Evolutionary conservation across 2,797 vertebrate species (phyloP), one percentile per base, ranked within the genome.

Genomic region (Girardinus metallicus): DNA sequence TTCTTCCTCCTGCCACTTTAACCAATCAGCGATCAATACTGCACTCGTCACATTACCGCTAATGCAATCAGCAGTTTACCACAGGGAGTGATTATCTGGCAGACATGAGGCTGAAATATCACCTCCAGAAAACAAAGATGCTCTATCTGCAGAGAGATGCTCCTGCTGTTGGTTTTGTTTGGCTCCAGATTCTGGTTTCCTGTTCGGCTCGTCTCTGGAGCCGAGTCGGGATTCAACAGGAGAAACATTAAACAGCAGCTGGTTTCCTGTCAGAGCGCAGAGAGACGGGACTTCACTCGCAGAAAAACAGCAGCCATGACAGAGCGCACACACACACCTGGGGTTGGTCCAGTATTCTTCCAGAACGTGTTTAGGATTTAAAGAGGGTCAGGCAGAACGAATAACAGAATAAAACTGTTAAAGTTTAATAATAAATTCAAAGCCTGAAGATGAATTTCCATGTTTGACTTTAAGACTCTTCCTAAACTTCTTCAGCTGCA

Each of bases 71-170:
- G 84, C 85, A 57, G 29, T 85, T 88, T 43, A 84, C 76, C 82
- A 75, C 77, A 18, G 87, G 88, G 84, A 91, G 85, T 82, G 88
- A 91, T 91, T 85, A 89, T 73, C 79, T 74, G 47, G 74, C 80
- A 12, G 76, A 80, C 47, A 0, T 1, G 13, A 47, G 76, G 26
- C 75, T 53, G 75, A 84, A 66, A 75, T 0, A 53, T n/a, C 70
- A n/a, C 70, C 79, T n/a, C 39, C 85, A 12, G 43, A 1, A 3
- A 55, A 79, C 77, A 36, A 18, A 66, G 66, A 18, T 1, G 39
- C 82, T 34, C 79, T 8, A 10, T 70, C 70, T 41, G n/a, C 18
- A 9, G 77, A 34, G 60, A 29, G 62, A 12, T 0, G n/a, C 39
- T 68, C 9, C 8, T 39, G 5, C 26, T 53, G 23, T 53, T 26